A percentile compares a stretch with the other conserved stretches of the same genome.
phyloP scores from a whole-genome alignment of 2,888 invertebrate species.

The Mythimna albipuncta region DNA sequence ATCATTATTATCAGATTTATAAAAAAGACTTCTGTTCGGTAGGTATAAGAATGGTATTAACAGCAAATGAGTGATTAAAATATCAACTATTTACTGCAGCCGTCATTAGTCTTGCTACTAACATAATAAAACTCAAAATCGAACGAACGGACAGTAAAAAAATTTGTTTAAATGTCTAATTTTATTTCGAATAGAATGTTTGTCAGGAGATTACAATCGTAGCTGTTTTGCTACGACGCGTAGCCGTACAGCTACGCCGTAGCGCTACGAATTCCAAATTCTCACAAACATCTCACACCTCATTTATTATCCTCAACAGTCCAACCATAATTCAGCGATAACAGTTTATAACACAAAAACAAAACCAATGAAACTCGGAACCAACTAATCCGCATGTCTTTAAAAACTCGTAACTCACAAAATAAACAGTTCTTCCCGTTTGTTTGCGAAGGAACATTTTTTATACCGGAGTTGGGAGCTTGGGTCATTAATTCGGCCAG shows the following conservation, averaged over 20 bases:
- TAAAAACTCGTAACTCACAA: slow-evolving; percentile 62
- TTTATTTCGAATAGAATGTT: too few relatives aligned
- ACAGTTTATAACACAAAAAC: slow-evolving; percentile 47
- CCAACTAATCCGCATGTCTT: slow-evolving; percentile 59
- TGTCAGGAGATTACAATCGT: too few relatives aligned
- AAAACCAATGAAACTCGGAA: slow-evolving; percentile 55
- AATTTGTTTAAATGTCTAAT: too few relatives aligned
- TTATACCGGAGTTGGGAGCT: slow-evolving; percentile 60
- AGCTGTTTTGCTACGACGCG: not conserved
- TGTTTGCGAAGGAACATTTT: slow-evolving; percentile 62
- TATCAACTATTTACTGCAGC: too few relatives aligned
- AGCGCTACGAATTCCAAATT: slow-evolving; percentile 19
- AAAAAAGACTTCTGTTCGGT: too few relatives aligned
- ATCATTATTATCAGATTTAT: too few relatives aligned
- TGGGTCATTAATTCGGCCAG: slow-evolving; percentile 70
- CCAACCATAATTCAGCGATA: slow-evolving; percentile 25
- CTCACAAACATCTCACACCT: slow-evolving; percentile 10
- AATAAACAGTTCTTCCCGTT: slow-evolving; percentile 62
- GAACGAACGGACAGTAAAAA: too few relatives aligned
- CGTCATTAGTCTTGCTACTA: too few relatives aligned
- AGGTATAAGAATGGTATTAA: too few relatives aligned
- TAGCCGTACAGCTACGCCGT: slow-evolving; percentile 41
- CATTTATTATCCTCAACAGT: slow-evolving; percentile 31
- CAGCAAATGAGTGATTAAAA: too few relatives aligned
- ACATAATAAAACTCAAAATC: too few relatives aligned